A percentile compares a stretch with the other conserved stretches of the same genome.
Conservation (phyloP, 2,888 invertebrate genomes). For the Spisula solida region DNA sequence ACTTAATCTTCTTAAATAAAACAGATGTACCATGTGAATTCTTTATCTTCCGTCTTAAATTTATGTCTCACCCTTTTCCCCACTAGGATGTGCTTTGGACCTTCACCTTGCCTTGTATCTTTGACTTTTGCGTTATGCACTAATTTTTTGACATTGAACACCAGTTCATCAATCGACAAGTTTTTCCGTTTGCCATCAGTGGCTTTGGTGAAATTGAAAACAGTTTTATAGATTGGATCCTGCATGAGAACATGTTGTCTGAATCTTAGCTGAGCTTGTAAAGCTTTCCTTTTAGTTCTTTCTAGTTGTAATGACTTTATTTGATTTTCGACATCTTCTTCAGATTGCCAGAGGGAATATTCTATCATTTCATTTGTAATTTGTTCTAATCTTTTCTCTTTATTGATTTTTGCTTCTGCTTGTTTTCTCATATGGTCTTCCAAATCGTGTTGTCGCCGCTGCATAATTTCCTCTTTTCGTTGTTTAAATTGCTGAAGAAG, state of each 20-base stretch:
- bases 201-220: constrained; percentile 21
- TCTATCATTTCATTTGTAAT: constrained; percentile 41
- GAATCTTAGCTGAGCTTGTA: constrained; percentile 42
- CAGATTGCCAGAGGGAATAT: constrained; percentile 35
- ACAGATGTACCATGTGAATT: too few relatives aligned
- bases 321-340: constrained; percentile 34
- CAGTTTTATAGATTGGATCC: too few relatives aligned
- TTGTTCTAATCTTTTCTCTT: constrained; percentile 11
- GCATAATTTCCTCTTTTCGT: constrained; percentile 33
- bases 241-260: constrained; percentile 42
- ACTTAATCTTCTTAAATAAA: too few relatives aligned
- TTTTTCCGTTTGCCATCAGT: neutral
- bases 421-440: constrained; percentile 40
- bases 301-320: neutral
- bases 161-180: neutral
- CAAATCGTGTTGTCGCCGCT: constrained; percentile 12
- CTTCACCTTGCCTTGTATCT: neutral
- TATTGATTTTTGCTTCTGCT: neutral
- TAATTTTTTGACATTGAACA: neutral
- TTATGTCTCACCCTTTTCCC: too few relatives aligned
- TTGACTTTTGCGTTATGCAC: neutral
- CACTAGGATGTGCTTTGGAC: neutral
- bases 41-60: too few relatives aligned
- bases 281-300: constrained; percentile 18
- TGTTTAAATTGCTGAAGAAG: constrained; percentile 17